Base-by-base conservation (phyloP, 2,797 vertebrate species). In the Xiphorhynchus erythropygius region DNA sequence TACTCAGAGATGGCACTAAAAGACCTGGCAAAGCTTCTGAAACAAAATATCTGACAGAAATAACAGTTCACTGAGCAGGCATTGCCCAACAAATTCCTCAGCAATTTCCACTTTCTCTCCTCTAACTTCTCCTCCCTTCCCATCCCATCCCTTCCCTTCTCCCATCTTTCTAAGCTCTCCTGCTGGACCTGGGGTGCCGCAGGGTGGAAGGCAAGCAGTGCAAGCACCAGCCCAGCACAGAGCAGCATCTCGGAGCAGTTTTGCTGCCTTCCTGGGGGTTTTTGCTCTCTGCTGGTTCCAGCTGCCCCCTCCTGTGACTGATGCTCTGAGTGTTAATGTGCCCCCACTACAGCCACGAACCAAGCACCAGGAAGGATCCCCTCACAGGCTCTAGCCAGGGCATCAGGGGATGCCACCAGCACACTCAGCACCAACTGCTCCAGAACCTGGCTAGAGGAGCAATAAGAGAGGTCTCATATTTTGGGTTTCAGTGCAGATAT, bases 301-400 rank as follows among this genome's bases (percentile, higher is more conserved):
- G 42, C 79, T 91, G 55, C 53, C 73, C 41, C 16, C 19, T 84
- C 22, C 67, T 47, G 35, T n/a, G 13, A 14, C 32, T 39, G 25
- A 24, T 4, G 28, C 11, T 68, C 37, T 0, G 0, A 53, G 82
- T 27, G 24, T 18, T 41, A 73, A 50, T 13, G 28, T 24, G 19
- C 2, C 2, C 2, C 13, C 59, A 37, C 5, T 2, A 18, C 49
- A 52, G 4, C 60, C 57, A 56, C 4, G 30, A 39, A 22, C 19
- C 1, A 4, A 2, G 11, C 25, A 33, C 33, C 56, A 25, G 2
- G n/a, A 53, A 6, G 18, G 16, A 9, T 18, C 22, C 70, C 28
- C 57, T 64, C 50, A 14, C 28, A 6, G 37, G 69, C 59, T 39
- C 73, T 47, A 4, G 2, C 3, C 56, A 56, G 21, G 60, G 33